phyloP scores from a whole-genome alignment of 2,888 invertebrate species.

The Drosophila dives region DNA sequence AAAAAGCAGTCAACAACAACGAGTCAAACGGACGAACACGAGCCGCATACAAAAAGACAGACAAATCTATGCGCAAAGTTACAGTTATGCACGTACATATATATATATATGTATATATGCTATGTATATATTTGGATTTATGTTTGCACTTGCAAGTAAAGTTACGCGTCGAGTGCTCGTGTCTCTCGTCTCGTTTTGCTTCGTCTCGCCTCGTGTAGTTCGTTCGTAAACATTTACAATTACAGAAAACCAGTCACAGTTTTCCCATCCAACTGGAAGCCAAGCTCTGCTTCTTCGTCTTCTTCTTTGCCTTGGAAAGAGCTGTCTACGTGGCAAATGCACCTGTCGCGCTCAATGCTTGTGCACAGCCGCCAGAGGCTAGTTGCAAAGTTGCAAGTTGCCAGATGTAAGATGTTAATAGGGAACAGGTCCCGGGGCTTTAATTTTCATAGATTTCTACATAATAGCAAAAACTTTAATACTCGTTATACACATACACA shows the following conservation, averaged over 20 bases:
- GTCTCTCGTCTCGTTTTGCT: conserved; percentile 1
- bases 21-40: not conserved
- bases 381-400: conserved; percentile 18
- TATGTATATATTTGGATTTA: not conserved
- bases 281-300: not conserved
- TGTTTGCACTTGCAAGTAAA: conserved; percentile 4
- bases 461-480: conserved; percentile 1
- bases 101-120: not conserved
- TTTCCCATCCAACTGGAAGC: conserved; percentile 25
- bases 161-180: conserved; percentile 17
- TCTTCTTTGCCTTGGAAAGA: conserved; percentile 19
- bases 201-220: conserved; percentile 13
- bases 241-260: conserved; percentile 50
- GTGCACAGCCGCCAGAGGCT: conserved; percentile 39
- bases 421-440: conserved; percentile 29
- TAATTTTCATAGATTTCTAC: conserved; percentile 10
- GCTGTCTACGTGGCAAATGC: conserved; percentile 71
- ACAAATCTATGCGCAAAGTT: conserved; percentile 27
- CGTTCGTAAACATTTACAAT: conserved; percentile 29
- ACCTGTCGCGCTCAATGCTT: conserved; percentile 68
- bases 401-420: not conserved
- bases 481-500: conserved; percentile 1
- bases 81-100: conserved; percentile 29
- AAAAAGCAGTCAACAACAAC: not conserved
- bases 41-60: conserved; percentile 6